Base-by-base conservation (phyloP, 1,140 invertebrate species). In the Heliothis subflexa region DNA sequence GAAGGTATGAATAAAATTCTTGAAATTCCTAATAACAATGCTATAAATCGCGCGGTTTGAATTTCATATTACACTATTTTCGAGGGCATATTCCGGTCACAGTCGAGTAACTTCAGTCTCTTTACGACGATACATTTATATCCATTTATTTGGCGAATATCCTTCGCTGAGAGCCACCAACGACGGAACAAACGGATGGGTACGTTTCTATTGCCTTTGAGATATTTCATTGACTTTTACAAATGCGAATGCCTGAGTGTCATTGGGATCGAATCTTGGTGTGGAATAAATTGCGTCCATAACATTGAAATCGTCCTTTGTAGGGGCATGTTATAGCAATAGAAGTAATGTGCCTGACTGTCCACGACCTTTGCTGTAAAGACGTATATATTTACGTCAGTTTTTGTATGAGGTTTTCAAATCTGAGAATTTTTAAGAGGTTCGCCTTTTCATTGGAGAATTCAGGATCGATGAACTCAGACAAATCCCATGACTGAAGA, bases 151-250 rank as follows among this genome's bases (percentile, higher is more conserved):
- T 81, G 79, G 47, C 54, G 78, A 84, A 80, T 73, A 84, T 80
- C 81, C 79, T 78, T 73, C 70, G 79, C 55, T 62, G 71, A 74
- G 71, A 78, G 59, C 62, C 50, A 77, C 79, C 61, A 68, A 78
- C 81, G 74, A 79, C 75, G 76, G 71, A 79, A 79, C 62, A 61
- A 81, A 84, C 71, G 82, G 75, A 81, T 76, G 83, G 78, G 75
- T 79, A 84, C 70, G 74, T 80, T 82, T 78, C 75, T 84, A 84
- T 77, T 80, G 81, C 78, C 64, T 81, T 80, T 82, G 66, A 81
- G 79, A 82, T 82, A 82, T 84, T 84, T 84, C 83, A 82, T 84
- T 84, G 83, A 79, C 83, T 82, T 82, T 82, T 75, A 82, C 78
- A 74, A 81, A 84, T 82, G 73, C 73, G 78, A 72, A 79, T 78